Percentiles rank a stretch among this genome's conserved stretches.
Evolutionary conservation across 2,797 vertebrate genomes (phyloP).

Genomic region (Danionella dracula): DNA sequence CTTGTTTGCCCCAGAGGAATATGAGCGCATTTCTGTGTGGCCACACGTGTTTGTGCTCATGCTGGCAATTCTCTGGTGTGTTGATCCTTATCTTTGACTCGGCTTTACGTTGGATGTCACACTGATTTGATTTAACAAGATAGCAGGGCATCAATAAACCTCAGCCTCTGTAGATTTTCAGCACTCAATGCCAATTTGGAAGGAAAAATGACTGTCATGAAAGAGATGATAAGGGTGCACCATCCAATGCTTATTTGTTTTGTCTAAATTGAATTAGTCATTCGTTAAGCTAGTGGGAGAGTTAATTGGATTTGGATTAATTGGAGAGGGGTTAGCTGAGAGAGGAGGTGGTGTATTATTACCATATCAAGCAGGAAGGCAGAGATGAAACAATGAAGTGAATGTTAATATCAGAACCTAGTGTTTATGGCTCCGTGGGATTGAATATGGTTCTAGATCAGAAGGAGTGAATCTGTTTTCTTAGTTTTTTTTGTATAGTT

Average conservation of each 20-base stretch:
- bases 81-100: slow-evolving; percentile 15
- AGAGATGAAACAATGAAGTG: slow-evolving; percentile 6
- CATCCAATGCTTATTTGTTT: slow-evolving; percentile 48
- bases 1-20: slow-evolving; percentile 36
- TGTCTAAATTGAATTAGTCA: slow-evolving; percentile 45
- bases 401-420: neutral
- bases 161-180: slow-evolving; percentile 8
- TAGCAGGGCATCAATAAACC: slow-evolving; percentile 18
- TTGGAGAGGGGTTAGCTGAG: slow-evolving; percentile 13
- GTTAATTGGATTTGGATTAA: slow-evolving; percentile 57
- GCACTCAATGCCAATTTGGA: neutral
- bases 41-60: slow-evolving; percentile 12
- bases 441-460: neutral
- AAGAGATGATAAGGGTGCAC: slow-evolving; percentile 16
- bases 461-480: neutral
- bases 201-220: neutral
- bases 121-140: slow-evolving; percentile 34
- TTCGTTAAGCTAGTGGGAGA: slow-evolving; percentile 31
- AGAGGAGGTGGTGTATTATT: slow-evolving; percentile 8
- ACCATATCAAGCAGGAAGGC: slow-evolving; percentile 11
- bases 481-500: neutral
- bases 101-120: slow-evolving; percentile 24
- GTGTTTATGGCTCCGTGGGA: too few species aligned
- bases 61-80: neutral
- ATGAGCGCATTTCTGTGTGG: neutral